Evolutionary conservation across 2,888 invertebrate species (phyloP).

Genomic region (Epinotia demarniana): DNA sequence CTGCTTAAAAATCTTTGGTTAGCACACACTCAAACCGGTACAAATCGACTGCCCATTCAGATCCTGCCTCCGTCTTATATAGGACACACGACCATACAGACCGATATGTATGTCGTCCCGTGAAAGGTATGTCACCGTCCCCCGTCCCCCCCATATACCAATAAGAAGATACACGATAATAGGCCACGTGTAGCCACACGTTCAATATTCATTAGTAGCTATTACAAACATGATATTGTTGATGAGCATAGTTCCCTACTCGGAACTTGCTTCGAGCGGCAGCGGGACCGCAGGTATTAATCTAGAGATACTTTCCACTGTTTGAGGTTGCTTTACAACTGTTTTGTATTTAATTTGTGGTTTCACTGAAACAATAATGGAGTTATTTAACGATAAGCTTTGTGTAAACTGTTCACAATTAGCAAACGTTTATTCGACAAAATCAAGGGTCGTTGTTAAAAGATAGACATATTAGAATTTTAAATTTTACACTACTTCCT

Average conservation of each 20-base stretch:
- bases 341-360: conserved; percentile 17
- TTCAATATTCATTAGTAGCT: conserved; percentile 68
- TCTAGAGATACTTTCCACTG: conserved; percentile 25
- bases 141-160: conserved; percentile 59
- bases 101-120: conserved; percentile 40
- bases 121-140: conserved; percentile 55
- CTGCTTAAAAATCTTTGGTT: conserved; percentile 63
- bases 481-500: too few relatives aligned
- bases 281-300: conserved; percentile 45
- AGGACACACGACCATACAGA: conserved; percentile 57
- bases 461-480: too few relatives aligned
- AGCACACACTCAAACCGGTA: conserved; percentile 66
- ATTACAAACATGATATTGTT: conserved; percentile 63
- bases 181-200: conserved; percentile 58
- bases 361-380: conserved; percentile 6
- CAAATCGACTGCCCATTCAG: conserved; percentile 64
- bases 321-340: conserved; percentile 20
- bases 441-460: not conserved
- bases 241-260: conserved; percentile 62
- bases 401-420: not conserved
- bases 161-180: conserved; percentile 50
- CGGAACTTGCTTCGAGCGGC: conserved; percentile 50
- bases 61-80: conserved; percentile 76
- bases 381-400: conserved; percentile 9
- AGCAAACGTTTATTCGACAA: not conserved